phyloP scores from a whole-genome alignment of 2,888 invertebrate genomes.

The Leptinotarsa rubiginosa region DNA sequence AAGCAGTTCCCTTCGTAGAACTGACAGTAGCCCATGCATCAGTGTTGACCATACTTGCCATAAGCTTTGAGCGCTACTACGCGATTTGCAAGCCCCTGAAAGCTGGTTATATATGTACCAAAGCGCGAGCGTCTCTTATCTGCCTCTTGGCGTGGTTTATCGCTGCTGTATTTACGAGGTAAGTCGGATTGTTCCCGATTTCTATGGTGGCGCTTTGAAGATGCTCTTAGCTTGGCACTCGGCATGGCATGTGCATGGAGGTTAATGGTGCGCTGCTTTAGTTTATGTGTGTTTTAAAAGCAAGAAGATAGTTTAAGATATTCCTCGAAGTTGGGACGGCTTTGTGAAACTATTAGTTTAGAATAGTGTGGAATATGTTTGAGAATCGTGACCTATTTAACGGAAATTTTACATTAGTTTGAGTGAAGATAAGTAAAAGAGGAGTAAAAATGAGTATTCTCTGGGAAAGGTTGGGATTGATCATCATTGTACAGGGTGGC shows the following conservation, averaged over 20 bases:
- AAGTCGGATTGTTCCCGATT: constrained; percentile 56
- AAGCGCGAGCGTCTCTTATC: constrained; percentile 84
- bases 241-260: constrained; percentile 32
- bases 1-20: constrained; percentile 92
- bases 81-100: constrained; percentile 93
- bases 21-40: constrained; percentile 92
- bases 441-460: too few species aligned
- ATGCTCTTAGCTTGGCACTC: constrained; percentile 17
- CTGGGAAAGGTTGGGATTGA: too few species aligned
- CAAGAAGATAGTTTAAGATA: constrained; percentile 14
- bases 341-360: background rate
- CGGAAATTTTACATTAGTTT: too few species aligned
- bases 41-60: constrained; percentile 91
- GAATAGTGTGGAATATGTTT: too few species aligned
- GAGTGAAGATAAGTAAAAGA: too few species aligned
- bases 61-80: constrained; percentile 87
- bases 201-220: background rate
- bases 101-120: constrained; percentile 91
- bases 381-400: too few species aligned
- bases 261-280: constrained; percentile 17
- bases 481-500: too few species aligned
- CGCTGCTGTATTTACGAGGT: constrained; percentile 89
- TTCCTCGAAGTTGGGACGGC: background rate
- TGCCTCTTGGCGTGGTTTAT: constrained; percentile 87
- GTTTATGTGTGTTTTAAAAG: constrained; percentile 10